Evolutionary conservation across 2,888 invertebrate genomes (phyloP).

Genomic region (Taenaris catops): DNA sequence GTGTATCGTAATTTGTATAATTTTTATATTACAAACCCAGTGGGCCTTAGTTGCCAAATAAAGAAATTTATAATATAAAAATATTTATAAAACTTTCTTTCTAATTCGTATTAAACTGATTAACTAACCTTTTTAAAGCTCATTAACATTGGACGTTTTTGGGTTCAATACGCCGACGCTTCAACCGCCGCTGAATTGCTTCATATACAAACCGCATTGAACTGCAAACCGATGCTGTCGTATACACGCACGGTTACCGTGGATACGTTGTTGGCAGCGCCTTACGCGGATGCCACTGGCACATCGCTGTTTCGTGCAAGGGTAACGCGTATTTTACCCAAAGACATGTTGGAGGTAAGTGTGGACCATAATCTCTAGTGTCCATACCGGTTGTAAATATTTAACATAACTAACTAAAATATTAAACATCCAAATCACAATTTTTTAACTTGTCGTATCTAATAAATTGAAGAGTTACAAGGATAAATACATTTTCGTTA

Average conservation of each 20-base stretch:
- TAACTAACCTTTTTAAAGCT: constrained; percentile 48
- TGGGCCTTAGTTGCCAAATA: no score
- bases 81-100: no score
- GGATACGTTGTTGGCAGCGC: constrained; percentile 70
- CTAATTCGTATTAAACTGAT: constrained; percentile 8
- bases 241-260: constrained; percentile 27
- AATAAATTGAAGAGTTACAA: no score
- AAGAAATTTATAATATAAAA: no score
- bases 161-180: constrained; percentile 80
- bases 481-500: no score
- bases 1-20: no score
- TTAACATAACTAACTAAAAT: no score
- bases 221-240: constrained; percentile 36
- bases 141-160: constrained; percentile 83
- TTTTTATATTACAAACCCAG: no score
- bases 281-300: constrained; percentile 52
- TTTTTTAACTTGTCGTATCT: no score
- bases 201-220: constrained; percentile 28
- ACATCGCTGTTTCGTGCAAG: constrained; percentile 73
- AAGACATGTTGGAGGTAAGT: constrained; percentile 52
- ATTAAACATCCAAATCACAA: no score
- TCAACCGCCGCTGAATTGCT: constrained; percentile 45
- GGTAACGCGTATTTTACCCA: constrained; percentile 51
- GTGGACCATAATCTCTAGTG: no score
- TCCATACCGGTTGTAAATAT: neutral